Percentiles rank a stretch among this genome's conserved stretches.
Evolutionary conservation across 1,140 invertebrate species (phyloP).

Genomic region (Halyomorpha halys): DNA sequence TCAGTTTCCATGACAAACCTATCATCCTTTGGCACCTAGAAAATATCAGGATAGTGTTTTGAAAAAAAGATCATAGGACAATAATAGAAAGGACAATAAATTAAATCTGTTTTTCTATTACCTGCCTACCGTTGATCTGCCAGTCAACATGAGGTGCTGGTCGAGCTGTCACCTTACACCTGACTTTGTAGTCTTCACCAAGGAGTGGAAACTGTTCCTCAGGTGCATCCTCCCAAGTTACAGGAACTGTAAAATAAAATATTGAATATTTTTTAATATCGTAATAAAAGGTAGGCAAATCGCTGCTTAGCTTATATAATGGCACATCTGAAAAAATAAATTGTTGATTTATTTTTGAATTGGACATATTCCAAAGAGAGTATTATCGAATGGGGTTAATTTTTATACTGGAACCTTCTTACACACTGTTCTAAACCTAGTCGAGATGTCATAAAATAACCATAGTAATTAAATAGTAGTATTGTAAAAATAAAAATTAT

Average conservation of each 20-base stretch:
- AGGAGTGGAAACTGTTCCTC: slow-evolving; percentile 70
- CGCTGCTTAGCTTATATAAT: no score
- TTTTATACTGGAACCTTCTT: no score
- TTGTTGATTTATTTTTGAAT: no score
- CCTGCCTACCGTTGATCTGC: slow-evolving; percentile 58
- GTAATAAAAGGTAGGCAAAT: no score
- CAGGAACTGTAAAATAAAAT: slow-evolving; percentile 53
- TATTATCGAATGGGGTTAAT: no score
- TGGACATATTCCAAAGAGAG: no score
- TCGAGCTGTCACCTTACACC: slow-evolving; percentile 72
- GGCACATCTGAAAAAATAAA: no score
- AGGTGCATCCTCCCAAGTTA: slow-evolving; percentile 77
- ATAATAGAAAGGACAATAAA: slow-evolving; percentile 41
- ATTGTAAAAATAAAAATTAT: no score
- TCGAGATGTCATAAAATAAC: no score
- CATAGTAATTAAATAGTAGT: no score
- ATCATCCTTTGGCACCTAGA: slow-evolving; percentile 38
- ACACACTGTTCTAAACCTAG: no score
- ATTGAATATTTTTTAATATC: slow-evolving; percentile 13
- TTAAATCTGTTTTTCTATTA: slow-evolving; percentile 47
- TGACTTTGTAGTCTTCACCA: slow-evolving; percentile 60
- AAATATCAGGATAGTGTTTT: not conserved
- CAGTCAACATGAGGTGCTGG: slow-evolving; percentile 75
- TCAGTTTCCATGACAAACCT: slow-evolving; percentile 63
- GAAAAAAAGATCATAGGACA: no score